A percentile compares a stretch with the other conserved stretches of the same genome.
Evolutionary conservation across 1,140 invertebrate species (phyloP).

Genomic region (Drosophila ironensis): DNA sequence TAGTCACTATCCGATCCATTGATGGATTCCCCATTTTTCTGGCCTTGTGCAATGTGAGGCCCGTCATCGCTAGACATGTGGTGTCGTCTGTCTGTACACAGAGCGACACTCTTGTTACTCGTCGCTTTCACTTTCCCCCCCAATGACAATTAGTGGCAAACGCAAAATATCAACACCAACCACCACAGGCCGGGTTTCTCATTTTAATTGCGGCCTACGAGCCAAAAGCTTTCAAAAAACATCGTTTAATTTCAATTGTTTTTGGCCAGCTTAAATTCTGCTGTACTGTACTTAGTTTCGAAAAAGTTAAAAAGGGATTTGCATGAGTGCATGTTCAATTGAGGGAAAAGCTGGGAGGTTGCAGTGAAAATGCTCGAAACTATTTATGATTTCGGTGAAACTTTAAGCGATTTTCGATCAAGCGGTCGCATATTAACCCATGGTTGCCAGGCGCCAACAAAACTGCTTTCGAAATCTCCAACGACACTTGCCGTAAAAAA

Average conservation of each 20-base stretch:
- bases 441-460: slow-evolving; percentile 10
- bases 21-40: slow-evolving; percentile 31
- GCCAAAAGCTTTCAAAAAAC: slow-evolving; percentile 35
- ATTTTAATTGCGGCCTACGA: slow-evolving; percentile 58
- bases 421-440: slow-evolving; percentile 8
- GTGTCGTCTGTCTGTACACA: slow-evolving; percentile 6
- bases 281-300: not conserved
- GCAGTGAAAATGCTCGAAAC: not conserved
- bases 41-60: slow-evolving; percentile 36
- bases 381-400: too few relatives aligned
- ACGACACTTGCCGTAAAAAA: slow-evolving; percentile 27
- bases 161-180: slow-evolving; percentile 30
- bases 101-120: slow-evolving; percentile 9
- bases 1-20: slow-evolving; percentile 31
- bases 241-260: slow-evolving; percentile 25
- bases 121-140: slow-evolving; percentile 68
- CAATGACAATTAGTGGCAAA: slow-evolving; percentile 55
- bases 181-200: slow-evolving; percentile 50
- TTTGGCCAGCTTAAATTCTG: not conserved
- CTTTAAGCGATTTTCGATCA: not conserved
- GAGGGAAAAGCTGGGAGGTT: not conserved
- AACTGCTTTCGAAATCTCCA: slow-evolving; percentile 16
- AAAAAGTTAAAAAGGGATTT: slow-evolving; percentile 10
- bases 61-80: slow-evolving; percentile 24
- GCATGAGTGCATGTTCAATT: slow-evolving; percentile 18